Evolutionary conservation across 2,888 invertebrate species (phyloP), one percentile per base, ranked within the genome.

Genomic region (Chaetogeoica ovagalla): DNA sequence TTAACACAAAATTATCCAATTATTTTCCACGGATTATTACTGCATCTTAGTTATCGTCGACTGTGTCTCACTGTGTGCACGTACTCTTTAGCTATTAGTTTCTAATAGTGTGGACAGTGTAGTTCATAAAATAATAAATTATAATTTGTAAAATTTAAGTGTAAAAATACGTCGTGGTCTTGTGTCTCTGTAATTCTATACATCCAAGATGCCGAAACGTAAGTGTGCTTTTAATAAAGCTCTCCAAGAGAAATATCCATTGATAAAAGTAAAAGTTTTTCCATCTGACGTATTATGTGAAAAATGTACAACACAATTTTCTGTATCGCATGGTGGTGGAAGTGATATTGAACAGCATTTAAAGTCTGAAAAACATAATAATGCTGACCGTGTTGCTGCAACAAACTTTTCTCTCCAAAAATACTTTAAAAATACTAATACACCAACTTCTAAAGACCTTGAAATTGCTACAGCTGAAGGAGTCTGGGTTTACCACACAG

Each of bases 381-480:
- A 48, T 21, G 43, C 68, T 48, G 68, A 68, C 48, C 48, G 48
- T 68, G 43, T 21, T 48, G 68, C 21, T n/a, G 48, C 68, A 48
- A 13, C 48, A 21, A 48, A 15, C 48, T 6, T 1, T 48, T 15
- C 9, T 48, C 2, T 68, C 13, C 48, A 48, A 13, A 68, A 6
- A 48, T 68, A n/a, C 13, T 68, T 68, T 13, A 68, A 68, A 55
- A 30, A 55, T 55, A 5, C 19, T 30, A 55, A 69, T 19, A 19
- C 30, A 5, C 69, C 52, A 69, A 30, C 69, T 69, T 55, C 69
- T 19, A 70, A 83, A 75, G 82, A 83, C 66, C 60, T 81, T 52
- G 82, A 83, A 74, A 83, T 83, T 81, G 82, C 83, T 43, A 82
- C 76, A 81, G 83, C 83, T 62, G 84, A 84, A 81, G 81, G 83